phyloP scores from a whole-genome alignment of 2,797 vertebrate species.

The Malacoraja senta region DNA sequence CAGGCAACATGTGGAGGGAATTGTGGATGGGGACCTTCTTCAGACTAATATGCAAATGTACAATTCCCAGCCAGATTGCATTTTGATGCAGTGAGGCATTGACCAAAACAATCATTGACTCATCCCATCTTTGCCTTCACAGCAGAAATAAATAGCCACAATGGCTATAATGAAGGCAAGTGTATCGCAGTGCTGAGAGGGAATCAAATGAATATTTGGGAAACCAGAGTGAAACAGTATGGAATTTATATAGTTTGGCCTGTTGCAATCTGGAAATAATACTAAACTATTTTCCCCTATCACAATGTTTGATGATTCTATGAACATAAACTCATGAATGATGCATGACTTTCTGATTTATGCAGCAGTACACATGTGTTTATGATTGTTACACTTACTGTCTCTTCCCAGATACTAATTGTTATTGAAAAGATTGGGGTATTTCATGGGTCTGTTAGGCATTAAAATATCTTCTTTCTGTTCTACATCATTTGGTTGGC shows the following conservation, averaged over 20 bases:
- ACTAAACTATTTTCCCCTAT: neutral
- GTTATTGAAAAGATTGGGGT: neutral
- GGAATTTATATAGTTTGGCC: neutral
- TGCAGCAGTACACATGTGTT: neutral
- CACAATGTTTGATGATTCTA: neutral
- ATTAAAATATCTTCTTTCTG: constrained; percentile 3
- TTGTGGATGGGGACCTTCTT: too few relatives aligned
- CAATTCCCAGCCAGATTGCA: too few relatives aligned
- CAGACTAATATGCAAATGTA: too few relatives aligned
- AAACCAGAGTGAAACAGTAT: neutral
- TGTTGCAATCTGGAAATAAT: neutral
- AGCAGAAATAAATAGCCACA: neutral
- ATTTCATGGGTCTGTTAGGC: neutral
- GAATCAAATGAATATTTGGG: neutral
- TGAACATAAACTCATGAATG: neutral
- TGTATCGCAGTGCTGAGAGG: neutral
- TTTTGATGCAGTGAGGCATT: too few relatives aligned
- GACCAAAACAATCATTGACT: too few relatives aligned
- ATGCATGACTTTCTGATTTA: neutral
- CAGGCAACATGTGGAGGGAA: too few relatives aligned
- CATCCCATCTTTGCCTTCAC: too few relatives aligned
- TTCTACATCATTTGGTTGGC: neutral
- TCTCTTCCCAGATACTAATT: neutral
- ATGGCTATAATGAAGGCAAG: neutral
- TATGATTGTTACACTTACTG: neutral